Base-by-base conservation (phyloP, 2,113 vertebrate species). In the Anhinga rufa region DNA sequence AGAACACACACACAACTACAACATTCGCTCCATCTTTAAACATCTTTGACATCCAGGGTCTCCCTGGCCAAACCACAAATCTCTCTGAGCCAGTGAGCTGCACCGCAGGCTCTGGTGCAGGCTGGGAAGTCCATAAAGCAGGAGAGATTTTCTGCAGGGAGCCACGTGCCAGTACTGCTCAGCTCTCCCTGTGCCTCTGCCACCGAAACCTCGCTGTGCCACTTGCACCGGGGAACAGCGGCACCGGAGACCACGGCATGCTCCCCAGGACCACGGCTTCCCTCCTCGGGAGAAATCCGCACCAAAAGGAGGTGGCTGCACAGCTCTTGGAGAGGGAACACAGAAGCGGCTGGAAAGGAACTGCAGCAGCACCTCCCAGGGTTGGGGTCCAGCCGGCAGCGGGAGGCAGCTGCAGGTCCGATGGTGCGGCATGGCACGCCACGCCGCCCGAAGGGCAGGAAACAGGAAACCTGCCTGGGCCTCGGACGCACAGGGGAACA, bases 161-260 rank as follows among this genome's bases (percentile, higher is more conserved):
- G 62, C 44, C 5, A 3, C 1, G 14, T 17, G 38, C 64, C 58
- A 52, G 58, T 38, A 12, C 62, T 4, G 62, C 71, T 32, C 62
- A 18, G 64, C 44, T 14, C 16, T n/a, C 14, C 61, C 4, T 2
- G 12, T 4, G 69, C 62, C 44, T 57, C 44, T 18, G 66, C 22
- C 19, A 36, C 44, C 9, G 2, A 51, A 51, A 66, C 40, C 64
- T 29, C 11, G 5, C 58, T 8, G 65, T 3, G 31, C 66, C 68
- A 1, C 44, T 14, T 0, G 1, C 4, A 1, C 1, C 4, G 1
- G 54, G 60, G 11, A 60, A 26, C 3, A 0, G 38, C 3, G 1
- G 36, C 2, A 8, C 49, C 4, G 1, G 29, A n/a, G 22, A 49
- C 20, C 62, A 9, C 11, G 2, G 10, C 22, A 7, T 0, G 4